Evolutionary conservation across 2,113 vertebrate genomes (phyloP), one percentile per base, ranked within the genome.

Genomic region (Acinonyx jubatus): DNA sequence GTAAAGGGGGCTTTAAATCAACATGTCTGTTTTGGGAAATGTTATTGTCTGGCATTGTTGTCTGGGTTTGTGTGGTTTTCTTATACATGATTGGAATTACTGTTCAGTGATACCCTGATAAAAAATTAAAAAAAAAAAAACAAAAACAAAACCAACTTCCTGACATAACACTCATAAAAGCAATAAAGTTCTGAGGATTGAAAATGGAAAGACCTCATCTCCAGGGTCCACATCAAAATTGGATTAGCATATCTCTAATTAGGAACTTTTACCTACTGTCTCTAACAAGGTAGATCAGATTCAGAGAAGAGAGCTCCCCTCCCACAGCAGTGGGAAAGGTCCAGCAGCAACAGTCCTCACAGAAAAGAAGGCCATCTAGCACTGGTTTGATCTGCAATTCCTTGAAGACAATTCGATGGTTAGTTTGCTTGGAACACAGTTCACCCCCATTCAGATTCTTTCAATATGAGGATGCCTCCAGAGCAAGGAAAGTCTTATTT

Each of bases 291-390:
- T 6, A 36, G 13, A 9, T 8, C 2, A 52, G 21, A 19, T 8
- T 11, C 31, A n/a, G 52, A 81, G 3, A 57, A 31, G 65, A 14
- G 55, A n/a, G 38, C 68, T 4, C 14, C 7, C 25, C 13, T 80
- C 9, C 3, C 16, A 27, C 68, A 3, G 1, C 45, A 27, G 9
- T 4, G 31, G 45, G 29, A 8, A 83, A 71, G 36, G 2, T 25
- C 27, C 10, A 2, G 11, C 88, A 15, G 29, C 4, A 65, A 2
- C 13, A 8, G 9, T 21, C 4, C 48, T 63, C 50, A 57, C 15
- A 23, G 27, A 25, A 41, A 7, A 23, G 50, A 7, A 65, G 1
- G 0, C 10, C 13, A 6, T 11, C 19, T 13, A 41, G 13, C 1
- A 29, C 0, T 15, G 36, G 1, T n/a, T 71, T 7, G 5, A 65